Evolutionary conservation across 2,113 vertebrate species (phyloP), one percentile per base, ranked within the genome.

Genomic region (Osmerus mordax): DNA sequence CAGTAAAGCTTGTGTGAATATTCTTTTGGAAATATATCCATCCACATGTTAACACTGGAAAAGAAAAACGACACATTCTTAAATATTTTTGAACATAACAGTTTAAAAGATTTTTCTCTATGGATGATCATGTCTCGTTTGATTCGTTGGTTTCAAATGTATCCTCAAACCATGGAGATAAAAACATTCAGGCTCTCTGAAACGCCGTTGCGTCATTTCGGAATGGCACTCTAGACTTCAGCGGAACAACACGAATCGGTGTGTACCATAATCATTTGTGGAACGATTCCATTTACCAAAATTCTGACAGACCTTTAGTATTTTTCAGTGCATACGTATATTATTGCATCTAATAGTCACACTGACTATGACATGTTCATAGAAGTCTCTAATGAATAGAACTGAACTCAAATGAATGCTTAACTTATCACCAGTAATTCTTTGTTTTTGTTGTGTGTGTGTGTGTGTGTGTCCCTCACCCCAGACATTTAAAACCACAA

Each of bases 1-100:
- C 94, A 93, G 90, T 94, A 95, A 95, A 95, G 93, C 93, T 93
- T 89, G 91, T 92, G 89, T 93, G 90, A 92, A 93, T 92, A 93
- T 85, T 88, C 72, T 86, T 89, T 89, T 91, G 86, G 86, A 92
- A 92, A 91, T 75, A 84, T 87, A 86, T 58, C 89, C 92, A 90
- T 93, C 90, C 81, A 88, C 3, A 87, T 89, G 82, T 88, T 90
- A 90, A 89, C 80, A 88, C 84, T 87, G 84, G 84, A 88, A 88
- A 91, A 81, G 78, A 83, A 85, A 65, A 74, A 73, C 65, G 9
- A 47, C 41, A 47, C 41, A 11, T 47, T 47, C 41, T 47, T 47
- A 28, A 67, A 67, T 53, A 25, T 84, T 47, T 77, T 77, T 41
- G 76, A 89, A 83, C 61, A 76, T 89, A 91, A 89, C 68, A 69